Conservation (phyloP, 1,140 invertebrate genomes). For the Trichoplusia ni region DNA sequence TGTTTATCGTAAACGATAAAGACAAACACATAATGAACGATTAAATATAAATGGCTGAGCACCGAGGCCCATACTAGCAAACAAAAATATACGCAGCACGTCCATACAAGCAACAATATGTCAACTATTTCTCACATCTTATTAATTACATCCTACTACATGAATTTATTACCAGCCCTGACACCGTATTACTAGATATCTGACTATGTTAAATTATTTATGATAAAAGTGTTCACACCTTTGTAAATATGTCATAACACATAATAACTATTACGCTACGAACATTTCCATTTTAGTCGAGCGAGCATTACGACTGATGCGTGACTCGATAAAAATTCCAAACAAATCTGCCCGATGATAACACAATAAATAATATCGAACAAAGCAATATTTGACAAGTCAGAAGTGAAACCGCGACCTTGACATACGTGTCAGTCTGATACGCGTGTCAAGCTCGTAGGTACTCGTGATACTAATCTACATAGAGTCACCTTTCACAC, state of each 20-base stretch:
- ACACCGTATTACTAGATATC: conserved; percentile 26
- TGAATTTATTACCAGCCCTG: conserved; percentile 35
- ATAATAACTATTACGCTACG: conserved; percentile 11
- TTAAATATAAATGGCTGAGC: background rate
- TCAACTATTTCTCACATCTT: conserved; percentile 73
- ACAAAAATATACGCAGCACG: conserved; percentile 53
- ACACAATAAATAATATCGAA: conserved; percentile 47
- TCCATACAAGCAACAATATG: conserved; percentile 57
- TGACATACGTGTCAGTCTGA: conserved; percentile 63
- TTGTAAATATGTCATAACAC: conserved; percentile 34
- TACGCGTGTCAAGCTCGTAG: conserved; percentile 60
- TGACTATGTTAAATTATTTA: conserved; percentile 27
- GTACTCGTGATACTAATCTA: conserved; percentile 65
- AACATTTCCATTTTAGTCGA: conserved; percentile 24
- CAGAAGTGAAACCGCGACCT: conserved; percentile 62
- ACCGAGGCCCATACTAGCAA: conserved; percentile 53
- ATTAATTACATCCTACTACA: conserved; percentile 44
- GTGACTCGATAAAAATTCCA: conserved; percentile 58
- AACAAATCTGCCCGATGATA: conserved; percentile 54
- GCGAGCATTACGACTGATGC: conserved; percentile 14
- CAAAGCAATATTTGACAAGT: conserved; percentile 61
- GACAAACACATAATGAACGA: conserved; percentile 9
- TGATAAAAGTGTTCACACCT: conserved; percentile 41
- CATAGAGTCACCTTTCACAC: conserved; percentile 75
- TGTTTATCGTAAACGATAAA: conserved; percentile 21